A percentile compares a stretch with the other conserved stretches of the same genome.
phyloP scores from a whole-genome alignment of 2,113 vertebrate genomes.

The Galbula dea region DNA sequence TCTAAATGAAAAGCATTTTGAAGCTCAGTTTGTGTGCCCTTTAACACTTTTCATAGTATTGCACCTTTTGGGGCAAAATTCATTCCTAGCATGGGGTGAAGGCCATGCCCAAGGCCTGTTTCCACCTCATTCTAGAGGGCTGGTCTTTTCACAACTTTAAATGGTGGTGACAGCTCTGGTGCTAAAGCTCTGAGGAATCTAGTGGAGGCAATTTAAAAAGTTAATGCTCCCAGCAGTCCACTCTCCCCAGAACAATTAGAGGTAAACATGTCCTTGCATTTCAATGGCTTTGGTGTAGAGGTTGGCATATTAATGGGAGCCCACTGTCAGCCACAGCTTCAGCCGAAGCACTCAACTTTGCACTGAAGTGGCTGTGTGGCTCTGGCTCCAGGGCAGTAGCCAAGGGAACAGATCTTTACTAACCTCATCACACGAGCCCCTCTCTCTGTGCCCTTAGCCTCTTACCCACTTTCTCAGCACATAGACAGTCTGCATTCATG shows the following conservation, averaged over 20 bases:
- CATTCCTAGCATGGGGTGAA: not conserved
- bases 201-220: not conserved
- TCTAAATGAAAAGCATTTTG: not conserved
- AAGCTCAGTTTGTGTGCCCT: not conserved
- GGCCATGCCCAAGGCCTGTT: not conserved
- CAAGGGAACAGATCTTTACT: not conserved
- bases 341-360: not conserved
- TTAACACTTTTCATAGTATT: not conserved
- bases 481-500: too few relatives aligned
- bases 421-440: not conserved
- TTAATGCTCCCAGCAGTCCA: not conserved
- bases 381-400: not conserved
- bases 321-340: not conserved
- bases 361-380: fast-evolving
- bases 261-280: slow-evolving; percentile 9
- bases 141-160: not conserved
- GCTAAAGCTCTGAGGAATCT: not conserved
- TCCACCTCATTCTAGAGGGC: not conserved
- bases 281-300: not conserved
- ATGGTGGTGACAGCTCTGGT: not conserved
- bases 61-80: not conserved
- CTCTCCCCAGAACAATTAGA: slow-evolving; percentile 38
- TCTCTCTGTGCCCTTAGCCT: not conserved
- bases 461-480: not conserved
- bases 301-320: not conserved